Percentiles rank a stretch among this genome's conserved stretches.
Conservation (phyloP, 2,888 invertebrate genomes). For the Autographa gamma region DNA sequence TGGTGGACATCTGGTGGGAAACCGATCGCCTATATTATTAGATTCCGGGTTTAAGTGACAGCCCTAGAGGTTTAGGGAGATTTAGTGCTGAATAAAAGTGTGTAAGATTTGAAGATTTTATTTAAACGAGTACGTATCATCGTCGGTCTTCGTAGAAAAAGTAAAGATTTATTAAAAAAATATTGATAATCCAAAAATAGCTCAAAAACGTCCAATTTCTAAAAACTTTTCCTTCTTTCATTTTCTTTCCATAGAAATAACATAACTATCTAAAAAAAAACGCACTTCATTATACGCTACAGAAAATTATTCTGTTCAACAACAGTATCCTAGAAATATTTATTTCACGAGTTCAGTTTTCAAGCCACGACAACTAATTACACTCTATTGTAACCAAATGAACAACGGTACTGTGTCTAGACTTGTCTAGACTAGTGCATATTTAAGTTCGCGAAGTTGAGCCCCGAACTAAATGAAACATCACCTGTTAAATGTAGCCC, state of each 20-base stretch:
- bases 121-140: neutral
- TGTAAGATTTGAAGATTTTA: neutral
- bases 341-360: neutral
- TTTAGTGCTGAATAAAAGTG: slow-evolving; percentile 3
- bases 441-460: slow-evolving; percentile 26
- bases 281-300: neutral
- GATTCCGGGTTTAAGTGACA: slow-evolving; percentile 22
- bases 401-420: slow-evolving; percentile 24
- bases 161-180: no score
- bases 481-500: slow-evolving; percentile 12
- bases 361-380: slow-evolving; percentile 26
- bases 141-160: neutral
- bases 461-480: slow-evolving; percentile 35
- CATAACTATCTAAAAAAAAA: no score
- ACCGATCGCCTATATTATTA: slow-evolving; percentile 48
- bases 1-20: slow-evolving; percentile 11
- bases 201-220: no score
- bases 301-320: neutral
- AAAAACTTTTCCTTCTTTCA: no score
- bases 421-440: slow-evolving; percentile 26
- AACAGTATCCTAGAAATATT: neutral
- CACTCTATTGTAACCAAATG: slow-evolving; percentile 12
- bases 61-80: neutral
- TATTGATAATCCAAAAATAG: no score
- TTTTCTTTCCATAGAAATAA: no score